These are phyloP conservation scores for Pteronura brasiliensis DNA, from an alignment of 2,113 vertebrate genomes.

Conservation along the genomic window DNA sequence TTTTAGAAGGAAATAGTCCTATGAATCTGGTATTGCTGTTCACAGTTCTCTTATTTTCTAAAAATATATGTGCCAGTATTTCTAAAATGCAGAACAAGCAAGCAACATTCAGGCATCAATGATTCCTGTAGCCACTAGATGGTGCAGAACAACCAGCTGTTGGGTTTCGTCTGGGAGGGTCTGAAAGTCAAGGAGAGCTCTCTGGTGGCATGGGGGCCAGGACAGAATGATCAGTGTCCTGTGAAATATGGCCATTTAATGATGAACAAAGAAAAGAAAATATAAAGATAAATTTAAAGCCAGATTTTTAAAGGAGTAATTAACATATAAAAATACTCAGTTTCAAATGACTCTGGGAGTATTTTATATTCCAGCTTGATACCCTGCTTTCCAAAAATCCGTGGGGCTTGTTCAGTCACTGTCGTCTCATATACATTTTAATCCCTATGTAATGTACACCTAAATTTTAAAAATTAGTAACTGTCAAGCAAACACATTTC, in stretches of 20 bases:
- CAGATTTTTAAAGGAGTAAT: not conserved
- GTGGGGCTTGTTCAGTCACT: not conserved
- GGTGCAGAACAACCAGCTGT: slow-evolving; percentile 78
- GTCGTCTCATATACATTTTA: not conserved
- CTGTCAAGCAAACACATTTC: not conserved
- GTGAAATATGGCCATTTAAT: not conserved
- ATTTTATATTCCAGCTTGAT: not conserved
- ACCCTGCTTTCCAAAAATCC: not conserved
- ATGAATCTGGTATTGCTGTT: not conserved
- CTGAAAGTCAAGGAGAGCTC: slow-evolving; percentile 14
- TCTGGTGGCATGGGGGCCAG: not conserved
- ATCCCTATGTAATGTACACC: not conserved
- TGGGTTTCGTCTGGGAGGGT: not conserved
- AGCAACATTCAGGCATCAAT: not conserved
- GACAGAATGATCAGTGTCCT: not conserved
- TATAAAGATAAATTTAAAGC: not conserved
- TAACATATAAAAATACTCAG: not conserved
- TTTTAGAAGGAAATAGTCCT: not conserved
- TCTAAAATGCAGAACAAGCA: not conserved
- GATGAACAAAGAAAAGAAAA: not conserved
- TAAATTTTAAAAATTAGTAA: not conserved
- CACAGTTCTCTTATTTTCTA: not conserved
- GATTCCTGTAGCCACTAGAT: slow-evolving; percentile 80
- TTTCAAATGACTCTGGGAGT: slow-evolving; percentile 12
- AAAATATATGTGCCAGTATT: not conserved